Base-by-base conservation (phyloP, 2,888 invertebrate genomes). In the Eilema sororculum region DNA sequence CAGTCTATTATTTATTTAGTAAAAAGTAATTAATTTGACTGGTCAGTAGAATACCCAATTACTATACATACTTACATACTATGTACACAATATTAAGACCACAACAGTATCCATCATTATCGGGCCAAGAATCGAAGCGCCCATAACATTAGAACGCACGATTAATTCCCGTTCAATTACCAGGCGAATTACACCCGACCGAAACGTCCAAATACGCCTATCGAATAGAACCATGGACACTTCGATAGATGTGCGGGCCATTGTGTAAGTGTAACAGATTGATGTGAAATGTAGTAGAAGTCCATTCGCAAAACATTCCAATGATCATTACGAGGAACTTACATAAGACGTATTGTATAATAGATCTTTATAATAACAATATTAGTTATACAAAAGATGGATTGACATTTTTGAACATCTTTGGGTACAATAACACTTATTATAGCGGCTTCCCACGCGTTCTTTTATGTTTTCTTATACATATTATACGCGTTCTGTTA, bases 81-180 rank as follows among this genome's bases (percentile, higher is more conserved):
- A 57, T 4, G 24, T 13, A 4, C 13, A 25, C 10, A 25, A 25
- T 13, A 58, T 24, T 41, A 13, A 25, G 5, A 25, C 13, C 24
- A 52, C 0, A 61, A n/a, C n/a, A 22, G 20, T n/a, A 28, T n/a
- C 28, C 16, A 64, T 65, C 13, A 56, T 30, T 65, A 56, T 33
- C 56, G 30, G 56, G 56, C 24, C 56, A 22, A 65, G 30, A 56
- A 13, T 22, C 30, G 30, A 30, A 30, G 2, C n/a, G 56, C 30
- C 56, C n/a, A 66, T 57, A 41, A 33, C 28, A 52, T 62, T 62
- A 25, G 25, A 56, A 59, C 60, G 59, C 60, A 61, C 60, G 56
- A 62, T 67, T 67, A 62, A 52, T 24, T 62, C 33, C 25, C 24
- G 25, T 62, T 56, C 67, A 33, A 67, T 67, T 56, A 61, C 46